Percentiles rank a stretch among this genome's conserved stretches.
These are phyloP conservation scores for Chitala chitala DNA, from an alignment of 2,113 vertebrate genomes.

Conservation along the genomic window DNA sequence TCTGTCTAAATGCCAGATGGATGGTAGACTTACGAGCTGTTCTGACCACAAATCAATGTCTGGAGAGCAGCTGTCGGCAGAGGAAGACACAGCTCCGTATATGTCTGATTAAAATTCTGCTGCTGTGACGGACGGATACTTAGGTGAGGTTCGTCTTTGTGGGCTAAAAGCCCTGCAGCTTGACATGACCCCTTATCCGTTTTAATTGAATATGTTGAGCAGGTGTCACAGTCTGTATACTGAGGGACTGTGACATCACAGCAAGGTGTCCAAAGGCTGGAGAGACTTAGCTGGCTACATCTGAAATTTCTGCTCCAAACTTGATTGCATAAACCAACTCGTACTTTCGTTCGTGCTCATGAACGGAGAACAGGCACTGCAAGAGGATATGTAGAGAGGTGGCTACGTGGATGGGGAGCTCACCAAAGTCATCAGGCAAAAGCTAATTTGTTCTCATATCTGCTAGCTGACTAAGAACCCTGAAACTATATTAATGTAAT, in stretches of 20 bases:
- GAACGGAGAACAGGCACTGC: neutral
- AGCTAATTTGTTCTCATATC: neutral
- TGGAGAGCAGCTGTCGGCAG: neutral
- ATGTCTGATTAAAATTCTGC: neutral
- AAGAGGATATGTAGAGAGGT: neutral
- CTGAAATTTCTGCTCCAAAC: no score
- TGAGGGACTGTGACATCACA: no score
- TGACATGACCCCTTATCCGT: neutral
- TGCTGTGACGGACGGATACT: neutral
- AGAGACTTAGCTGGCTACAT: no score
- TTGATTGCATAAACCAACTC: no score
- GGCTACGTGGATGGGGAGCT: neutral
- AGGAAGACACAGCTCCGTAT: neutral
- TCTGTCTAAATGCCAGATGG: neutral
- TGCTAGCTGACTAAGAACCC: neutral
- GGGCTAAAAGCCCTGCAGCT: no score
- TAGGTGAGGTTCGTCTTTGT: neutral
- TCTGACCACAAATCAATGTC: slow-evolving; percentile 3
- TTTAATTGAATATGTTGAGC: neutral
- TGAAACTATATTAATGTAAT: neutral
- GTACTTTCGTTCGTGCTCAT: no score
- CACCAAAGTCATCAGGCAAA: slow-evolving; percentile 7
- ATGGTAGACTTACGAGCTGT: neutral
- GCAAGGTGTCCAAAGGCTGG: no score
- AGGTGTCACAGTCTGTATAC: no score